Evolutionary conservation across 2,888 invertebrate genomes (phyloP), one percentile per base, ranked within the genome.

Genomic region (Phaedon cochleariae): DNA sequence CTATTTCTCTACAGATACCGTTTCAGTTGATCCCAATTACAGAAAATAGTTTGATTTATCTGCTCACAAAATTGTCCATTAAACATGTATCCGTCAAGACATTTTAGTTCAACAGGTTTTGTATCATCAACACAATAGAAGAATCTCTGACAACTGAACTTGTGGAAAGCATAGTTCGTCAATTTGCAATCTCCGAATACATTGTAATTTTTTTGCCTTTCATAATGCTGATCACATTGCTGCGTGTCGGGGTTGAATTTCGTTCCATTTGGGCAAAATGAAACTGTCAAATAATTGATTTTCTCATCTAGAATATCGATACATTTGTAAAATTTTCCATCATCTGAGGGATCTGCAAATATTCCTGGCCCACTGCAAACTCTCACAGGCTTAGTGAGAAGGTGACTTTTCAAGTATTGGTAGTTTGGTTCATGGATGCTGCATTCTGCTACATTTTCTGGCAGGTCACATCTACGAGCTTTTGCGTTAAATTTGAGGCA

Each of bases 271-370:
- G 55, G 55, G 37, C 55, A 55, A 6, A 4, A 5, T 15, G 22
- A 21, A n/a, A 41, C 21, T n/a, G 55, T 41, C 20, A 55, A 22
- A 21, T 55, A 55, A 22, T 77, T 76, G 12, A 77, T 65, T 3
- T 73, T 64, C 54, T 68, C 62, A 48, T 67, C 72, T 9, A 73
- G 59, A 9, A 72, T 65, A 52, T 76, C 74, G 10, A 79, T 67
- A 59, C 80, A 80, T 18, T 79, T 57, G 58, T 80, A 78, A 62
- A 74, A 80, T 49, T 72, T 70, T 3, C 62, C 67, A 54, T 79
- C 79, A 37, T 74, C 71, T 2, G 31, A 10, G 10, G 70, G 64
- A 71, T 80, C 79, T 0, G 78, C 71, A 69, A 70, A 79, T 65
- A 74, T 75, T 5, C 80, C 80, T 29, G 72, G 64, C 1, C 55